Base-by-base conservation (phyloP, 2,888 invertebrate species). In the Drosophila mulleri region DNA sequence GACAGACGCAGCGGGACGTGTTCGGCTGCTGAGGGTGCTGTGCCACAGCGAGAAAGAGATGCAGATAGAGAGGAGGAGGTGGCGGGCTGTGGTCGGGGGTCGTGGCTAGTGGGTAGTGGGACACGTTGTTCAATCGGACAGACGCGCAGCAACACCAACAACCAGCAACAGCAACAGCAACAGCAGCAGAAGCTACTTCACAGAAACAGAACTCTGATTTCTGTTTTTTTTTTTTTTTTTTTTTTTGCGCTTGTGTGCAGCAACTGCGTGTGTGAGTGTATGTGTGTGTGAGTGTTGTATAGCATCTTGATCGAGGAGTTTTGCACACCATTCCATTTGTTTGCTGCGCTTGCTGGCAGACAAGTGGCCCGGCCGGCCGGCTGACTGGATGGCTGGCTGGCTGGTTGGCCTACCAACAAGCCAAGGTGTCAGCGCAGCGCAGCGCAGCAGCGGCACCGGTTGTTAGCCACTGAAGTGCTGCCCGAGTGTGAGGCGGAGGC, bases 181-280 rank as follows among this genome's bases (percentile, higher is more conserved):
- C 67, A 86, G 83, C 82, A 66, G 52, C 70, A 85, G 86, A 68
- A 83, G 89, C 82, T 89, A 72, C 89, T 87, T 82, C 76, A 87
- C 58, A 67, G 80, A 78, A 68, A 72, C 69, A 82, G 62, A 86
- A 86, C 70, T 80, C 72, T 80, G 72, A 85, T 83, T 70, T 80
- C 68, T 67, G 81, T 82, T 14, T 5, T 39, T 39, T 39, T 37
- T 77, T 77, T 82, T 29, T 29, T 77, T 77, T 85, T 77, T 77
- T 82, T 29, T 29, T 77, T 77, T 85, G 88, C 78, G 82, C 78
- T 72, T 82, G 89, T 75, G 64, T 66, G 70, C 60, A 59, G 11
- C 42, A 20, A 8, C 50, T 50, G 35, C 65, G 52, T 56, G 53
- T 67, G 39, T 50, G n/a, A n/a, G 29, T 39, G 11, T 62, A 16